These are phyloP conservation scores for Nysson spinosus DNA, from an alignment of 2,888 invertebrate species.

Conservation along the genomic window DNA sequence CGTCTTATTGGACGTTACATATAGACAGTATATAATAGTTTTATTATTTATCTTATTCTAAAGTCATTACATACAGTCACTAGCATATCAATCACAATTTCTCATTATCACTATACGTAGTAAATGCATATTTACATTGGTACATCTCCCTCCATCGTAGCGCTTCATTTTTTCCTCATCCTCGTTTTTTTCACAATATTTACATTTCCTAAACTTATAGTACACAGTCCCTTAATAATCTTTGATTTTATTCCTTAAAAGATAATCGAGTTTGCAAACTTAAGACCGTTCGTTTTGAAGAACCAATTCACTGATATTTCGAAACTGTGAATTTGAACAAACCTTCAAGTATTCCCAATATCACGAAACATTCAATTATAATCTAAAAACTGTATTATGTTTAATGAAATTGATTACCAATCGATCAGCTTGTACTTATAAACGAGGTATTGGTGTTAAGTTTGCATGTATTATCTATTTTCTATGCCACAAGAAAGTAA, in stretches of 20 bases:
- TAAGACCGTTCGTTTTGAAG: background rate
- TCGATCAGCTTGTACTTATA: background rate
- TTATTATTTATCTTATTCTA: constrained; percentile 52
- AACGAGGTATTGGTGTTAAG: background rate
- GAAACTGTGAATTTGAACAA: no score
- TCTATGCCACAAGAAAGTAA: background rate
- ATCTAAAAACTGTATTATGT: background rate
- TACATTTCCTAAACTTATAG: constrained; percentile 61
- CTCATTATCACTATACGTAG: constrained; percentile 62
- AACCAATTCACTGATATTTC: no score
- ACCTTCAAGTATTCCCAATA: background rate
- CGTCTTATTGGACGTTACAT: constrained; percentile 7
- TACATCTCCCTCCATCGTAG: constrained; percentile 52
- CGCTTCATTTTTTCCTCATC: constrained; percentile 40
- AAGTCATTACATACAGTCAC: constrained; percentile 68
- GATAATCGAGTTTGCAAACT: constrained; percentile 28
- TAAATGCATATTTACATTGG: constrained; percentile 70
- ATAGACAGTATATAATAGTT: constrained; percentile 45
- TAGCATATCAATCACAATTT: constrained; percentile 75
- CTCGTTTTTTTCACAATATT: constrained; percentile 63
- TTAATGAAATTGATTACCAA: background rate
- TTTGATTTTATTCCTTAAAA: constrained; percentile 61
- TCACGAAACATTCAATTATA: background rate
- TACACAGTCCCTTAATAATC: constrained; percentile 61
- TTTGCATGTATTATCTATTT: background rate